A percentile compares a stretch with the other conserved stretches of the same genome.
Evolutionary conservation across 1,140 invertebrate species (phyloP).

Genomic region (Trachymyrmex septentrionalis): DNA sequence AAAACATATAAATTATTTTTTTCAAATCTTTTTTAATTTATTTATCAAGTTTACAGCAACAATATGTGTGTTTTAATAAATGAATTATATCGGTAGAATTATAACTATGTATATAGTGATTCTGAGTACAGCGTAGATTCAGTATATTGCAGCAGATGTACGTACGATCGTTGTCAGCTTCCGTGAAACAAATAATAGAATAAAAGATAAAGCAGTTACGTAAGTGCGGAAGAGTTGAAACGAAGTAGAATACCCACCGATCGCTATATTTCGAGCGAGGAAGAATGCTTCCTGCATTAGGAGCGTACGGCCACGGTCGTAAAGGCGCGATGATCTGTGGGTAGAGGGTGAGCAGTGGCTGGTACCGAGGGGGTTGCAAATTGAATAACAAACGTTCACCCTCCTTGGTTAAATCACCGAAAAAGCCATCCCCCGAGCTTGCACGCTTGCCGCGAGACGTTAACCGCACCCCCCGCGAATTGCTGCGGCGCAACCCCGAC

Average conservation of each 20-base stretch:
- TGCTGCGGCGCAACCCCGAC: constrained; percentile 62
- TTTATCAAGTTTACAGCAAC: background rate
- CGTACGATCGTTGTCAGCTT: constrained; percentile 16
- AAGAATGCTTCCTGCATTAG: constrained; percentile 55
- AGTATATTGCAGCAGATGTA: background rate
- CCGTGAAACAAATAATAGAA: constrained; percentile 16
- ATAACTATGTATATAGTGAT: background rate
- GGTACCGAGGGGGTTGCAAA: constrained; percentile 80
- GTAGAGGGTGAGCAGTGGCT: constrained; percentile 70
- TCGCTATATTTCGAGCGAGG: constrained; percentile 43
- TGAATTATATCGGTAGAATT: background rate
- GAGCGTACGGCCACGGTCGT: constrained; percentile 59
- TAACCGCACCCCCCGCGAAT: constrained; percentile 82
- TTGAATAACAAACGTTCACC: constrained; percentile 86
- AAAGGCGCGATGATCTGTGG: constrained; percentile 74
- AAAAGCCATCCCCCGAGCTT: constrained; percentile 80
- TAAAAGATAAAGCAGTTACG: constrained; percentile 44
- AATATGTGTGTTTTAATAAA: background rate
- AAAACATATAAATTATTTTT: constrained; percentile 18
- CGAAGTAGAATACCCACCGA: constrained; percentile 27
- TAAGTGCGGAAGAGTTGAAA: constrained; percentile 51
- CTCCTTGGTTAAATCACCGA: constrained; percentile 83
- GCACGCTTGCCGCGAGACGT: constrained; percentile 77
- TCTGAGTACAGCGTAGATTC: background rate
- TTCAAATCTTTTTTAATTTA: background rate